These are phyloP conservation scores for Phenganax subtilis DNA, from an alignment of 92 coral and sea anemone genomes.

Conservation along the genomic window DNA sequence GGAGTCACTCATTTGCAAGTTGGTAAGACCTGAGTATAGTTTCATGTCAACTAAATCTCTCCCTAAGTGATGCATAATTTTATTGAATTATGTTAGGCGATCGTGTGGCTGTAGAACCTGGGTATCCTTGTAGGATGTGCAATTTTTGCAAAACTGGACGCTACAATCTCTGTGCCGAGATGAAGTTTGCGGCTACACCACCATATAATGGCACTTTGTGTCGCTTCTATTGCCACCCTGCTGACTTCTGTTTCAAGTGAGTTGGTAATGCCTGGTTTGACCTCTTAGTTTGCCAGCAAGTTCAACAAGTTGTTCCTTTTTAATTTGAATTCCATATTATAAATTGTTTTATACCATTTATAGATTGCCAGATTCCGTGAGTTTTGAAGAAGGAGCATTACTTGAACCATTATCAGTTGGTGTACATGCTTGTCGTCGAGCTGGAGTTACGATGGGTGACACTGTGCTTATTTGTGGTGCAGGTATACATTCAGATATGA, in stretches of 20 bases:
- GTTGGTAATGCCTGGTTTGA: slow-evolving; percentile 1
- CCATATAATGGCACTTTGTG: slow-evolving; percentile 87
- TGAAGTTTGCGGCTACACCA: slow-evolving; percentile 92
- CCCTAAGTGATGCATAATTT: neutral
- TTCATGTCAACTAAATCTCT: neutral
- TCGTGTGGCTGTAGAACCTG: slow-evolving; percentile 95
- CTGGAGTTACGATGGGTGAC: slow-evolving; percentile 75
- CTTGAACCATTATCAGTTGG: slow-evolving; percentile 93
- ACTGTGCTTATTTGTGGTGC: slow-evolving; percentile 88
- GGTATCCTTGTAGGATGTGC: slow-evolving; percentile 71
- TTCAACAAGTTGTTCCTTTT: no score
- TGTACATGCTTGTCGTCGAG: slow-evolving; percentile 92
- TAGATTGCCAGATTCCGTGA: slow-evolving; percentile 86
- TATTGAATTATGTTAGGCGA: slow-evolving; percentile 54
- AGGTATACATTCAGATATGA: slow-evolving; percentile 46
- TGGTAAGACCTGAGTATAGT: slow-evolving; percentile 49
- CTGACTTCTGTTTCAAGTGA: slow-evolving; percentile 95
- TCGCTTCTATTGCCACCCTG: slow-evolving; percentile 72
- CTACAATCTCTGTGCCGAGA: slow-evolving; percentile 79
- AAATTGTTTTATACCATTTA: neutral
- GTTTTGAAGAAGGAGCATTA: slow-evolving; percentile 90
- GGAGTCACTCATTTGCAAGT: slow-evolving; percentile 80
- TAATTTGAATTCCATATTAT: neutral
- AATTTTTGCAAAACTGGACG: slow-evolving; percentile 87
- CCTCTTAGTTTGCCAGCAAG: slow-evolving; percentile 61